These are phyloP conservation scores for Spea hammondii DNA, from an alignment of 2,797 vertebrate genomes.

Conservation along the genomic window DNA sequence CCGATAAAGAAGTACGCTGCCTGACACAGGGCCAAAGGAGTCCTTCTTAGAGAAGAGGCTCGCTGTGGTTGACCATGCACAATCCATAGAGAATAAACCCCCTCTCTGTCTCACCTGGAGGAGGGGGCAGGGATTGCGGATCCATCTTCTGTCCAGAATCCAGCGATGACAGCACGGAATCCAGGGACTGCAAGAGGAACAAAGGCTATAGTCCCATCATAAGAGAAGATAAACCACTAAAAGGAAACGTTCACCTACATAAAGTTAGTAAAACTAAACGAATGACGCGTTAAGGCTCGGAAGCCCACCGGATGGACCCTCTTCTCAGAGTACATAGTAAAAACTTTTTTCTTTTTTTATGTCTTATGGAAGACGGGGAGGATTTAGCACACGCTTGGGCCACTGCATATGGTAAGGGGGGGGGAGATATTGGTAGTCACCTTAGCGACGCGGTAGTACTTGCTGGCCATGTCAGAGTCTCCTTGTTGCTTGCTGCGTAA, in stretches of 20 bases:
- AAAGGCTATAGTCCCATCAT: too few species aligned
- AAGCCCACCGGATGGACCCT: too few species aligned
- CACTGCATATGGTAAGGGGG: not conserved
- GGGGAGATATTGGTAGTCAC: conserved; percentile 58
- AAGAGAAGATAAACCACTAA: not conserved
- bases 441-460: conserved; percentile 78
- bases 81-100: not conserved
- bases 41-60: not conserved
- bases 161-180: conserved; percentile 71
- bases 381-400: not conserved
- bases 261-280: not conserved
- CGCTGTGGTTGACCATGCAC: not conserved
- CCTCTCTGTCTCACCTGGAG: conserved; percentile 70
- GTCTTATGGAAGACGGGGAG: not conserved
- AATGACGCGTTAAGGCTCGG: not conserved
- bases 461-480: conserved; percentile 70
- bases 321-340: too few species aligned
- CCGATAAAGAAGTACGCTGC: not conserved
- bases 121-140: conserved; percentile 72
- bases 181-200: conserved; percentile 60
- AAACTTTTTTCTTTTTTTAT: too few species aligned
- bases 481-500: conserved; percentile 79
- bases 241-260: not conserved
- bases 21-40: too few species aligned
- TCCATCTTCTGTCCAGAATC: conserved; percentile 73